A percentile compares a stretch with the other conserved stretches of the same genome.
phyloP scores from a whole-genome alignment of 2,888 invertebrate genomes.

The Pandemis cinnamomeana region DNA sequence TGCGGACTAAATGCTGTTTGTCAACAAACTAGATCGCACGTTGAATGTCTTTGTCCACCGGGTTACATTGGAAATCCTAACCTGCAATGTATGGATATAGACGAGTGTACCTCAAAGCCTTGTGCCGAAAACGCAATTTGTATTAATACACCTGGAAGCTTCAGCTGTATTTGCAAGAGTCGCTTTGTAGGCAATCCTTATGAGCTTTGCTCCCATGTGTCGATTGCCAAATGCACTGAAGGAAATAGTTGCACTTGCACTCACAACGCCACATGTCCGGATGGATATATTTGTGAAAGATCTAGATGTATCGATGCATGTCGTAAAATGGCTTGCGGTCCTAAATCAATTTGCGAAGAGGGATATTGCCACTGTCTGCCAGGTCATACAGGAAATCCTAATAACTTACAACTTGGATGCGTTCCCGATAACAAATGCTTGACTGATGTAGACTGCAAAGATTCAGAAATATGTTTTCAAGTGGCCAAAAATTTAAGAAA shows the following conservation, averaged over 20 bases:
- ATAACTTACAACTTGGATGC: conserved; percentile 89
- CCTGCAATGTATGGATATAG: conserved; percentile 92
- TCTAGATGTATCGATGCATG: conserved; percentile 92
- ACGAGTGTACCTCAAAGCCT: conserved; percentile 91
- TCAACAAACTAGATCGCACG: conserved; percentile 88
- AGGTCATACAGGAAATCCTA: conserved; percentile 90
- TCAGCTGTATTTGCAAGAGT: conserved; percentile 94
- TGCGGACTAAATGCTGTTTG: conserved; percentile 94
- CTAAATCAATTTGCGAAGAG: conserved; percentile 91
- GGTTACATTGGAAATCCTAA: conserved; percentile 95
- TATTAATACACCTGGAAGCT: conserved; percentile 94
- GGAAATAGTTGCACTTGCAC: conserved; percentile 89
- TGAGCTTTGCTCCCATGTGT: conserved; percentile 89
- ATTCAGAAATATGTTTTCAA: conserved; percentile 95
- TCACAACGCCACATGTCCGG: conserved; percentile 89
- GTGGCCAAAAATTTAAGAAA: conserved; percentile 90
- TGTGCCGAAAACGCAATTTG: conserved; percentile 95
- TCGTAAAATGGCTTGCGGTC: conserved; percentile 90
- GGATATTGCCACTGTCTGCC: conserved; percentile 92
- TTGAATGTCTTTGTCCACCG: conserved; percentile 92
- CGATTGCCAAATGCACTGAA: conserved; percentile 88
- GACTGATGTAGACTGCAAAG: conserved; percentile 92
- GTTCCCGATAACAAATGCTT: conserved; percentile 89
- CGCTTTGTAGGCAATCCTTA: conserved; percentile 95
- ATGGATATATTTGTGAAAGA: conserved; percentile 89